Percentiles rank a stretch among this genome's conserved stretches.
Conservation (phyloP, 1,140 invertebrate species). For the Trissolcus basalis region DNA sequence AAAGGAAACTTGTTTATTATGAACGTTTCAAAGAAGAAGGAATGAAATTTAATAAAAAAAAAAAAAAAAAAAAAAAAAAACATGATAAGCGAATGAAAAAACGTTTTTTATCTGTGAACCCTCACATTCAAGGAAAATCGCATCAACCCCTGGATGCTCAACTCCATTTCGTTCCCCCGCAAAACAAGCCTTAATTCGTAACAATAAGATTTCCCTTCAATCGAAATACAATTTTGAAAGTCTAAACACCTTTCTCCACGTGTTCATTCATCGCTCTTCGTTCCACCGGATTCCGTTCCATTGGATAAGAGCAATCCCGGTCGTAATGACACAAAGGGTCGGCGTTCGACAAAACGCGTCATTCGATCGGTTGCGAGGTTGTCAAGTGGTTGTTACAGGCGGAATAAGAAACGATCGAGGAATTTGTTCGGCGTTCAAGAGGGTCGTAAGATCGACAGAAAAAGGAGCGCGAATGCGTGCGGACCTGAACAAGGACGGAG, state of each 20-base stretch:
- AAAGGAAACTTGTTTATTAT: neutral
- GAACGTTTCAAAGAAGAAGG: neutral
- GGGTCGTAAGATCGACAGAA: slow-evolving; percentile 55
- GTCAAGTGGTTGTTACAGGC: slow-evolving; percentile 62
- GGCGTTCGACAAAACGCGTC: slow-evolving; percentile 59
- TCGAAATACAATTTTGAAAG: slow-evolving; percentile 43
- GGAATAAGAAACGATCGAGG: slow-evolving; percentile 58
- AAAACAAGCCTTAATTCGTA: slow-evolving; percentile 43
- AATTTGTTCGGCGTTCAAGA: slow-evolving; percentile 55
- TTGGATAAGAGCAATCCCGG: slow-evolving; percentile 54
- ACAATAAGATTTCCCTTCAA: slow-evolving; percentile 55
- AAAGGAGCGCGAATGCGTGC: slow-evolving; percentile 26
- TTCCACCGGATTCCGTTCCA: slow-evolving; percentile 38
- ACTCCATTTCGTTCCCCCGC: slow-evolving; percentile 16
- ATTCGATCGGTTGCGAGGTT: slow-evolving; percentile 57
- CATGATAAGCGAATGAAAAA: neutral
- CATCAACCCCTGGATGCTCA: slow-evolving; percentile 33
- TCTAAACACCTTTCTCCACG: slow-evolving; percentile 49
- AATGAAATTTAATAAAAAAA: neutral
- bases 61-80: too few species aligned
- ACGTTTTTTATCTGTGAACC: neutral
- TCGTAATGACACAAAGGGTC: slow-evolving; percentile 56
- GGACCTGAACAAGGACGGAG: slow-evolving; percentile 14
- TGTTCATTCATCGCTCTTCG: slow-evolving; percentile 23
- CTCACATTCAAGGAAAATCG: slow-evolving; percentile 23